A percentile compares a stretch with the other conserved stretches of the same genome.
Conservation (phyloP, 2,888 invertebrate genomes). For the Xestia c-nigrum region DNA sequence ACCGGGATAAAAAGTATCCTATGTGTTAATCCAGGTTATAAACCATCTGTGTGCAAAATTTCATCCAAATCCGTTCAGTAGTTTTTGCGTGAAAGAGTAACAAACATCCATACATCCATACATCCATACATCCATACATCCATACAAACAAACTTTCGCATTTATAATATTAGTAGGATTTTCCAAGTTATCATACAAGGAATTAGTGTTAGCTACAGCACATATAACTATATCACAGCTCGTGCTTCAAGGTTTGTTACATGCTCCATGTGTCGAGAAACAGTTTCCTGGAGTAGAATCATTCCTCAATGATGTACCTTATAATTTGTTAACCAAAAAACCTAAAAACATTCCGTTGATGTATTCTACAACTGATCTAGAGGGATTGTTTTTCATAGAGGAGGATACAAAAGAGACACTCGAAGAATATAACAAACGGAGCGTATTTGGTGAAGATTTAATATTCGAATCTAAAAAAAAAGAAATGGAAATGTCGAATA, state of each 20-base stretch:
- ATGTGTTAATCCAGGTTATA: too few relatives aligned
- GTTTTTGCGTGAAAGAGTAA: too few relatives aligned
- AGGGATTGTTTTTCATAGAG: conserved; percentile 75
- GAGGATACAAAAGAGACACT: conserved; percentile 70
- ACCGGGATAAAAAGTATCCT: too few relatives aligned
- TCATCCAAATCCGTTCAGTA: too few relatives aligned
- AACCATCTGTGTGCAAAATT: too few relatives aligned
- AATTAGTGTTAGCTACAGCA: conserved; percentile 73
- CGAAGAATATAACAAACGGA: conserved; percentile 71
- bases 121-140: too few relatives aligned
- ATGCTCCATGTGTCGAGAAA: conserved; percentile 81
- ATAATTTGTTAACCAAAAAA: conserved; percentile 76
- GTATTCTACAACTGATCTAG: conserved; percentile 79
- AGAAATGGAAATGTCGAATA: conserved; percentile 67
- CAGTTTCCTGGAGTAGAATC: conserved; percentile 76
- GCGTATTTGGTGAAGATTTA: conserved; percentile 82
- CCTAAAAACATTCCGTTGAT: conserved; percentile 76
- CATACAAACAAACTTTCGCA: too few relatives aligned
- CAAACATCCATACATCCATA: too few relatives aligned
- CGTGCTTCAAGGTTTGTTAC: conserved; percentile 66
- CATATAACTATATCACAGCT: conserved; percentile 76
- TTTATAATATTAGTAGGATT: too few relatives aligned
- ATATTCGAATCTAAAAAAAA: conserved; percentile 75
- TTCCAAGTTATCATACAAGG: conserved; percentile 71
- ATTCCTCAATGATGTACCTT: conserved; percentile 80